phyloP scores from a whole-genome alignment of 2,797 vertebrate genomes.

The Bradypus variegatus region DNA sequence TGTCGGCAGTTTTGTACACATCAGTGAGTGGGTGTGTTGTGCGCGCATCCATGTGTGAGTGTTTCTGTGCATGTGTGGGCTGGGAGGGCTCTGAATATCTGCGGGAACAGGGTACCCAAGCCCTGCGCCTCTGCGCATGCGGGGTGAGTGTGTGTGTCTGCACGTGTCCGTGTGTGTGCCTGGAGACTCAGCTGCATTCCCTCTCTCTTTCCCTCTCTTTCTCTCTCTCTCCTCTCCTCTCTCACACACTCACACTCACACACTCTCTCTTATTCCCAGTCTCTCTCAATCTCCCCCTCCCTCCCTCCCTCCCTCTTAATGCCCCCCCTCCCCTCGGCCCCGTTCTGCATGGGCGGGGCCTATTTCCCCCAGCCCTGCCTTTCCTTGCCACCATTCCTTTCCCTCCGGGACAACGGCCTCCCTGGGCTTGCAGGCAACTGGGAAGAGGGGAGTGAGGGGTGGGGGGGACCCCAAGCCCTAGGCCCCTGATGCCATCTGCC shows the following conservation, averaged over 20 bases:
- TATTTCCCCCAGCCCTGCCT: slow-evolving; percentile 33
- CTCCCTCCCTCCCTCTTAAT: not conserved
- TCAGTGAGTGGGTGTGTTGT: slow-evolving; percentile 63
- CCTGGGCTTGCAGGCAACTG: slow-evolving; percentile 50
- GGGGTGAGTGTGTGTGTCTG: slow-evolving; percentile 57
- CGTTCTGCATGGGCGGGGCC: slow-evolving; percentile 44
- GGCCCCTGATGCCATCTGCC: slow-evolving; percentile 58
- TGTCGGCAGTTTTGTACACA: slow-evolving; percentile 50
- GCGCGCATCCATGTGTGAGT: slow-evolving; percentile 57
- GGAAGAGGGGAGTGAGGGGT: not conserved
- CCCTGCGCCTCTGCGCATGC: slow-evolving; percentile 57
- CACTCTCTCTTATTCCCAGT: not conserved
- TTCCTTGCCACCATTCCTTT: slow-evolving; percentile 40
- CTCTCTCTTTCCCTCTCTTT: not conserved
- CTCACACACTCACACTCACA: not conserved
- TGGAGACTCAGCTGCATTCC: slow-evolving; percentile 61
- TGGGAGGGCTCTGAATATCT: slow-evolving; percentile 55
- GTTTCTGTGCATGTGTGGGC: slow-evolving; percentile 65
- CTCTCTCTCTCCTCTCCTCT: not conserved
- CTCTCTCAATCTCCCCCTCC: fast-evolving
- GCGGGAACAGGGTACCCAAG: slow-evolving; percentile 37
- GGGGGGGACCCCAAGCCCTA: slow-evolving; percentile 42
- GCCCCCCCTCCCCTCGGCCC: not conserved
- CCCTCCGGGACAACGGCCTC: not conserved
- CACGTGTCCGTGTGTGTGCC: slow-evolving; percentile 68